Percentiles rank a stretch among this genome's conserved stretches.
Evolutionary conservation across 1,140 invertebrate species (phyloP).

Genomic region (Brachionus koreanus): DNA sequence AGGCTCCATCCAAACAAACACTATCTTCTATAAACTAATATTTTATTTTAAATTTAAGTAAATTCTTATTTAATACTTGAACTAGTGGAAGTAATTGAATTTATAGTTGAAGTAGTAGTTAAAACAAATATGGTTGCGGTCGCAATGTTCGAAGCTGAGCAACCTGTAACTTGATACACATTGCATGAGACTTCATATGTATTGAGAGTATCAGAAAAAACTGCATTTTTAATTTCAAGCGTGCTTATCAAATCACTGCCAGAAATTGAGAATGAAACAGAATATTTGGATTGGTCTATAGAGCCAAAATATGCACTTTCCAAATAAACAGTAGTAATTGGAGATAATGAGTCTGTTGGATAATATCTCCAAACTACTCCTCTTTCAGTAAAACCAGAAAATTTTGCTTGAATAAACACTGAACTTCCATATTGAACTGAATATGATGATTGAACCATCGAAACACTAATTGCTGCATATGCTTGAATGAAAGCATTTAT

Average conservation of each 20-base stretch:
- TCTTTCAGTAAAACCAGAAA: not conserved
- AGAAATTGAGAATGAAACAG: not conserved
- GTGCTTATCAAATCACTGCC: not conserved
- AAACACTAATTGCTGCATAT: not conserved
- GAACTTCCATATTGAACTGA: not conserved
- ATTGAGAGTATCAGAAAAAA: not conserved
- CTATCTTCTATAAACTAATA: not conserved
- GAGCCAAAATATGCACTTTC: not conserved
- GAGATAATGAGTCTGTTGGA: not conserved
- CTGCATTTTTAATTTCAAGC: not conserved
- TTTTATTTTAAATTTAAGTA: not conserved
- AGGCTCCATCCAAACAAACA: constrained; percentile 11
- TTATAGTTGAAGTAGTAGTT: constrained; percentile 18
- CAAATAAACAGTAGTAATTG: not conserved
- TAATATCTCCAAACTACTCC: not conserved
- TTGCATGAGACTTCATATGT: constrained; percentile 13
- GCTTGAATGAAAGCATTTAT: not conserved
- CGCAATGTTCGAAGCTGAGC: not conserved
- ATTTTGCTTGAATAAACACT: not conserved
- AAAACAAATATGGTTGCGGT: not conserved
- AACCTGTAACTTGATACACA: not conserved
- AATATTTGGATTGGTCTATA: not conserved
- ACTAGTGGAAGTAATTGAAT: not conserved
- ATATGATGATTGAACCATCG: not conserved
- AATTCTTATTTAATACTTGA: not conserved